Conservation (phyloP, 2,797 vertebrate genomes). For the Podarcis siculus region DNA sequence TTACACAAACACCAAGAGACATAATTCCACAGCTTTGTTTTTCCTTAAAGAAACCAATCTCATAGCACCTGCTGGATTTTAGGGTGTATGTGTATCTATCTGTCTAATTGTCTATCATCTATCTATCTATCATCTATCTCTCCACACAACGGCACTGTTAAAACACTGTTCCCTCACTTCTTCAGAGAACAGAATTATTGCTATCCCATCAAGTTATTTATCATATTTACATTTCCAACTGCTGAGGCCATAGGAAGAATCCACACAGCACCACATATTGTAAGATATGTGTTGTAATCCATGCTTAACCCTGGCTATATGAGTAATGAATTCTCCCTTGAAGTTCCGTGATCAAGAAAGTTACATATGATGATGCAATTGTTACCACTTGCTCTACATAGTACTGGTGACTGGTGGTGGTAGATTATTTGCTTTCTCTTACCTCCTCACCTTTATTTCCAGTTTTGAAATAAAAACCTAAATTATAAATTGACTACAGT, state of each 20-base stretch:
- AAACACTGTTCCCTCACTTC: not conserved
- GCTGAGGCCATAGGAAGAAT: constrained; percentile 19
- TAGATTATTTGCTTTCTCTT: constrained; percentile 17
- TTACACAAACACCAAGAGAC: not conserved
- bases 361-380: constrained; percentile 35
- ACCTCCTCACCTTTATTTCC: not conserved
- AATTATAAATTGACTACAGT: not conserved
- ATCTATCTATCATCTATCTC: not conserved
- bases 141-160: not conserved
- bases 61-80: not conserved
- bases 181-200: constrained; percentile 34
- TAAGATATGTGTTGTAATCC: not conserved
- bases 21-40: not conserved
- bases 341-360: constrained; percentile 52
- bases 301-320: not conserved
- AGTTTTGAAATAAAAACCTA: not conserved
- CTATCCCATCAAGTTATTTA: not conserved
- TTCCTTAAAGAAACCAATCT: not conserved
- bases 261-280: accelerated
- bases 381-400: constrained; percentile 45
- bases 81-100: not conserved
- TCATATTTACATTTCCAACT: constrained; percentile 36
- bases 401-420: not conserved
- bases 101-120: too few species aligned
- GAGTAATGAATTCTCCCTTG: constrained; percentile 25